Conservation (phyloP, 1,140 invertebrate species). For the Apocrypta bakeri region DNA sequence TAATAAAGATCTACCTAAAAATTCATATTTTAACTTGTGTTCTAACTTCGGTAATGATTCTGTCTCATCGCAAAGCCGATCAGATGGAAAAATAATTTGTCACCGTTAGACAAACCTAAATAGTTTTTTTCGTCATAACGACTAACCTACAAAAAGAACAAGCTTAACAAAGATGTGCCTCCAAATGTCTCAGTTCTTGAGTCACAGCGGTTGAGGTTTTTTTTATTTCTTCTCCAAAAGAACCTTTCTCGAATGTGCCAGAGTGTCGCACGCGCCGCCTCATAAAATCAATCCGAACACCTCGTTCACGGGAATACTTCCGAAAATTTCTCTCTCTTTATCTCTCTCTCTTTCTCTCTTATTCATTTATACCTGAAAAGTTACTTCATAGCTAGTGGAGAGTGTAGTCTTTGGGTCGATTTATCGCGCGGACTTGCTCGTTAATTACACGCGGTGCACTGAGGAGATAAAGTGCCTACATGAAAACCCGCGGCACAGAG, state of each 20-base stretch:
- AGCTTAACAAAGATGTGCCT: not conserved
- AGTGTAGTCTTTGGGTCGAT: constrained; percentile 20
- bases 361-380: constrained; percentile 9
- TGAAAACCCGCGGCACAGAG: constrained; percentile 28
- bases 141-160: not conserved
- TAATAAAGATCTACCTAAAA: too few species aligned
- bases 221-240: not conserved
- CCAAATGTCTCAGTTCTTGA: not conserved
- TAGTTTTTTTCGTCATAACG: not conserved
- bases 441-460: constrained; percentile 35
- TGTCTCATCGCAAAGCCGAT: too few species aligned
- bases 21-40: too few species aligned
- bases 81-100: not conserved
- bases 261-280: not conserved
- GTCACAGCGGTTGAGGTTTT: not conserved
- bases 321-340: not conserved
- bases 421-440: constrained; percentile 45
- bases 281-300: constrained; percentile 6
- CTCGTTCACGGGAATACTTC: not conserved
- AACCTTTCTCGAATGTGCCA: not conserved
- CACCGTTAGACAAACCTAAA: not conserved
- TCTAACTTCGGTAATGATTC: too few species aligned
- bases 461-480: constrained; percentile 36
- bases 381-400: constrained; percentile 19
- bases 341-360: not conserved